Base-by-base conservation (phyloP, 1,140 invertebrate genomes). In the Eriosoma lanigerum region DNA sequence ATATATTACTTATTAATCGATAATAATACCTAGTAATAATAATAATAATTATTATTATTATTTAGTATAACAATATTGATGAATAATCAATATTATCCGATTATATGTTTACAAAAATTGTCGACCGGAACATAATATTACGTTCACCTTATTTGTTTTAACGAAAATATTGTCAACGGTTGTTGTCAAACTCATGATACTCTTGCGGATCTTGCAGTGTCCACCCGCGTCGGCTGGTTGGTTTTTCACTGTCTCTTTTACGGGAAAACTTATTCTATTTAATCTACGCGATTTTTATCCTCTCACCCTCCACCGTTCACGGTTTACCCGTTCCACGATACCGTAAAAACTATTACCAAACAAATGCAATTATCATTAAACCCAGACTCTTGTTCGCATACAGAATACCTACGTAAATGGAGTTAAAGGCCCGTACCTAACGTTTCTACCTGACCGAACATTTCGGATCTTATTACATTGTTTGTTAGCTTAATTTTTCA, bases 341-440 rank as follows among this genome's bases (percentile, higher is more conserved):
- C 52, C 4, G 54, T 29, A 44, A 58, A 76, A 76, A 76, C 72
- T 76, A 58, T 76, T 76, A 76, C 52, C 72, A 44, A 76, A 76
- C 72, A 76, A 76, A 76, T 52, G 52, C n/a, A 76, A 76, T 76
- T 76, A 76, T 76, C 72, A 58, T 76, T 76, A 76, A 76, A 58
- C n/a, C 52, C 72, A 44, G 72, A 58, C 52, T 58, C 24, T 72
- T 38, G 24, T 26, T 56, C 48, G 72, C 46, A 76, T 76, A 76
- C 72, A 58, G 32, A 44, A 56, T 46, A 24, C 21, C 0, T 56
- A 24, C 32, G 32, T 38, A 38, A 38, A 38, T 38, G 32, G 32
- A 19, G 29, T 29, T 60, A n/a, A 13, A 21, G 32, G 32, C 32
- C 38, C 64, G 64, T 38, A 38, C 38, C n/a, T 24, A 66, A 32